These are phyloP conservation scores for Cacatua alba DNA, from an alignment of 2,113 vertebrate genomes.

Conservation along the genomic window DNA sequence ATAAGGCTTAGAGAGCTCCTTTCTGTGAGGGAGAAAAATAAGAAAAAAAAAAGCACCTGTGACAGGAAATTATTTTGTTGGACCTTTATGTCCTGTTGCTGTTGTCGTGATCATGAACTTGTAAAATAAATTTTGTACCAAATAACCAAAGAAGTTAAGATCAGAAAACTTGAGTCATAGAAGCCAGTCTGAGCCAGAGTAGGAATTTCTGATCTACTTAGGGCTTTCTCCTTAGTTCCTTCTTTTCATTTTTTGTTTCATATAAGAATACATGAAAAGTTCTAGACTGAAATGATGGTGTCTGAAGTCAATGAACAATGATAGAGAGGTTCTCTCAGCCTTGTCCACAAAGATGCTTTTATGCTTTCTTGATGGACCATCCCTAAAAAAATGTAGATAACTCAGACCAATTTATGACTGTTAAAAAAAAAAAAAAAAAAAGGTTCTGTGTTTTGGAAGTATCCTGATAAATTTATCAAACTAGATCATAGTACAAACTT, in stretches of 20 bases:
- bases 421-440: background rate
- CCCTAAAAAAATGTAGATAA: background rate
- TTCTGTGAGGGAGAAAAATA: background rate
- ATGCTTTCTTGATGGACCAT: background rate
- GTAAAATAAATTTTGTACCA: background rate
- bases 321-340: background rate
- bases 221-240: background rate
- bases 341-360: background rate
- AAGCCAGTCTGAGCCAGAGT: background rate
- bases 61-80: background rate
- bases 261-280: background rate
- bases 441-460: background rate
- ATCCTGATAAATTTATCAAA: conserved; percentile 12
- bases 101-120: background rate
- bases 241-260: background rate
- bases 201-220: background rate
- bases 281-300: background rate
- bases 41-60: background rate
- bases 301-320: background rate
- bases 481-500: background rate
- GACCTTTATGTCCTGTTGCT: background rate
- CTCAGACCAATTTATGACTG: too few relatives aligned
- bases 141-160: background rate
- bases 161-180: background rate
- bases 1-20: background rate